Percentiles rank a stretch among this genome's conserved stretches.
Conservation (phyloP, 1,140 invertebrate genomes). For the Aplysia californica region DNA sequence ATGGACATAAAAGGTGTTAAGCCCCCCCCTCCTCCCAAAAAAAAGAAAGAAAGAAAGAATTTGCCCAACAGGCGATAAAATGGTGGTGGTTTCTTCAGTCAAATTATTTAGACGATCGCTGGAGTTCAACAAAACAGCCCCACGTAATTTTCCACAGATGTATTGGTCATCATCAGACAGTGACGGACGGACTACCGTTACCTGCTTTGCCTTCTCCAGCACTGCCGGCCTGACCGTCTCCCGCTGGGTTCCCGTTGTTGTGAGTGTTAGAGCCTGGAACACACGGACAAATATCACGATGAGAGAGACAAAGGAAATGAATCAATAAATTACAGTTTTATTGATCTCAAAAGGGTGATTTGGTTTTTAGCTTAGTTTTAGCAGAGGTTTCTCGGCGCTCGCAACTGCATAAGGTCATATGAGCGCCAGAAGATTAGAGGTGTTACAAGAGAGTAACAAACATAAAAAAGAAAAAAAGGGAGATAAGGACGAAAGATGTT, state of each 20-base stretch:
- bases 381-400: not conserved
- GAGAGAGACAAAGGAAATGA: not conserved
- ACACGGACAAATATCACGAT: not conserved
- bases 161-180: not conserved
- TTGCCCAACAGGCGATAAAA: not conserved
- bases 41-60: not conserved
- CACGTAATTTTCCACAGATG: not conserved
- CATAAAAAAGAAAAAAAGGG: too few relatives aligned
- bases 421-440: not conserved
- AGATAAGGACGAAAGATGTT: too few relatives aligned
- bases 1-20: not conserved
- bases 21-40: not conserved
- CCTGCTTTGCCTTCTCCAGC: constrained; percentile 63
- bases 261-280: constrained; percentile 65
- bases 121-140: too few relatives aligned
- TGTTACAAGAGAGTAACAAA: not conserved
- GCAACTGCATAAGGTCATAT: not conserved
- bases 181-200: constrained; percentile 19
- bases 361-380: not conserved
- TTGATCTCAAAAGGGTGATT: not conserved
- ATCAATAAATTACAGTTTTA: not conserved
- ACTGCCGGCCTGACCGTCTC: constrained; percentile 64
- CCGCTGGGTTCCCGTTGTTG: constrained; percentile 58
- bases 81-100: not conserved
- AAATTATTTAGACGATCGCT: not conserved